These are phyloP conservation scores for Achroia grisella DNA, from an alignment of 1,140 invertebrate species.

Conservation along the genomic window DNA sequence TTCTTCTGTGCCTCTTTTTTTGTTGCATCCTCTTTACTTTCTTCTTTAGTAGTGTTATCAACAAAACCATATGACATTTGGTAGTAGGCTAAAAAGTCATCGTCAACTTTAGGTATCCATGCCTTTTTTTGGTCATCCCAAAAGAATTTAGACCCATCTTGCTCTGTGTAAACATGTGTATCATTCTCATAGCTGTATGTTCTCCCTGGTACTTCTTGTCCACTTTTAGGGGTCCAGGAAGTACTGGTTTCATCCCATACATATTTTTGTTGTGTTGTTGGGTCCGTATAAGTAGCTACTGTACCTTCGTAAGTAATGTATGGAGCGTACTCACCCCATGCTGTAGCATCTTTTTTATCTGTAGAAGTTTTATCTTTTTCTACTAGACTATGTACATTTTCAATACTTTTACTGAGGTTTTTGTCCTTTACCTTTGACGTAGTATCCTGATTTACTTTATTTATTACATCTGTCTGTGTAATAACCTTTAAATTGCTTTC, in stretches of 20 bases:
- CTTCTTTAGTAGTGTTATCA: constrained; percentile 71
- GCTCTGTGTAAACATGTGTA: constrained; percentile 87
- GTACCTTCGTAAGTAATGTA: constrained; percentile 78
- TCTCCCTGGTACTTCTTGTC: constrained; percentile 34
- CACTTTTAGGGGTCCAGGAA: constrained; percentile 75
- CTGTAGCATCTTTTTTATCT: constrained; percentile 1
- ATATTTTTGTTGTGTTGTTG: constrained; percentile 78
- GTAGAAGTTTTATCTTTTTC: background rate
- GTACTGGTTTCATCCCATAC: constrained; percentile 79
- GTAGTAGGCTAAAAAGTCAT: constrained; percentile 96
- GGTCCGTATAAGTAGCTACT: constrained; percentile 83
- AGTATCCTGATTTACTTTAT: background rate
- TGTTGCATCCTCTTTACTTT: constrained; percentile 28
- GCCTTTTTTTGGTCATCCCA: constrained; percentile 94
- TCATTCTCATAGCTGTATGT: constrained; percentile 84
- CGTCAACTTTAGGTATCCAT: constrained; percentile 98
- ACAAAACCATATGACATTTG: constrained; percentile 96
- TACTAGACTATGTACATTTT: background rate
- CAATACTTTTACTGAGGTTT: background rate
- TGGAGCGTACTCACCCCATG: constrained; percentile 42
- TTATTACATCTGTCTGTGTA: background rate
- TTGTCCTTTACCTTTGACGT: background rate
- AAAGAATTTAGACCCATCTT: constrained; percentile 92
- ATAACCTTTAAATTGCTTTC: background rate
- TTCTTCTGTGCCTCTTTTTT: constrained; percentile 43